Evolutionary conservation across 2,113 vertebrate genomes (phyloP), one percentile per base, ranked within the genome.

Genomic region (Carassius auratus): DNA sequence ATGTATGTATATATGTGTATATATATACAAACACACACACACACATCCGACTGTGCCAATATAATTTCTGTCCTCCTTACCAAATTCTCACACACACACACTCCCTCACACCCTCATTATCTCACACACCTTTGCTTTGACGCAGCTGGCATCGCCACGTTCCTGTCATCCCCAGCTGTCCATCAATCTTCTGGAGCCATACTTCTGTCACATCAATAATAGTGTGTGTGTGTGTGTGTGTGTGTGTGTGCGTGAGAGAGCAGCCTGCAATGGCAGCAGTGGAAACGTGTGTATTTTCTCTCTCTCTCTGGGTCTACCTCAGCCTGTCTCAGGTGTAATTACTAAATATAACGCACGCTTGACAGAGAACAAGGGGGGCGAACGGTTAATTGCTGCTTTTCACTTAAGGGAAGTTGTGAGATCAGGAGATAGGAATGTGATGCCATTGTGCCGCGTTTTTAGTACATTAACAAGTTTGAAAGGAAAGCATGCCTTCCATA

Each of bases 51-150:
- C 10, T 76, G 21, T 38, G 80, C 52, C 8, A 71, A 2, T 82
- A 8, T 42, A 8, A 45, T 87, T 82, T 75, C 73, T 85, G 73
- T 83, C 57, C 19, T 77, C 52, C 62, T 75, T 36, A 87, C 59
- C 23, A 59, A 68, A 14, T 68, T 68, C 86, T 89, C 33, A 33
- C 74, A 69, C 73, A 55, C 81, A 71, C 75, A 68, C 83, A 8
- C 66, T 3, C 71, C 4, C 91, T 5, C 68, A n/a, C 68, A 71
- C 17, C 1, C 68, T 42, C 92, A 93, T 95, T 95, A 94, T 92
- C 93, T 89, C 91, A 92, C 92, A 94, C 93, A 94, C 94, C 93
- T 94, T 93, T 89, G 86, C 90, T 92, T 91, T 93, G 92, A 94
- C 91, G 89, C 93, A 94, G 91, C 93, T 94, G 90, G 91, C 93